Conservation (phyloP, 2,113 vertebrate species). For the Trichomycterus rosablanca region DNA sequence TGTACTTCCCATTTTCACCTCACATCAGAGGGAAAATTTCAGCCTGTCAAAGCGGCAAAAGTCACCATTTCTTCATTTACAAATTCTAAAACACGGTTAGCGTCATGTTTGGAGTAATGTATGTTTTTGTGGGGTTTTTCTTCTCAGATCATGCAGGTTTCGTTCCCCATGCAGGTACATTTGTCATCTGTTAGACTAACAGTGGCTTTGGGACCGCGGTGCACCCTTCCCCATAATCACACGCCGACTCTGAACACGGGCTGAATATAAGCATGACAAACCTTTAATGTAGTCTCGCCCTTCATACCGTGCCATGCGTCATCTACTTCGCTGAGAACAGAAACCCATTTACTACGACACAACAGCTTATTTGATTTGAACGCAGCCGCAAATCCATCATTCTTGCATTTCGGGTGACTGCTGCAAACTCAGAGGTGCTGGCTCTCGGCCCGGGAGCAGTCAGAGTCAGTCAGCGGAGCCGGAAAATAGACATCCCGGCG, state of each 20-base stretch:
- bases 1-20: conserved; percentile 56
- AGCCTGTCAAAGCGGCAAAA: conserved; percentile 50
- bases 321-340: conserved; percentile 44
- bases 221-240: conserved; percentile 34
- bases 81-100: conserved; percentile 23
- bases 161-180: conserved; percentile 36
- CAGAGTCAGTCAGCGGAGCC: conserved; percentile 50
- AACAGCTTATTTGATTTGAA: conserved; percentile 73
- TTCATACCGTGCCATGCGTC: conserved; percentile 52
- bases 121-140: conserved; percentile 26
- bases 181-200: conserved; percentile 40
- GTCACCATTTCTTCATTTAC: conserved; percentile 41
- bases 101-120: conserved; percentile 35
- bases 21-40: conserved; percentile 51
- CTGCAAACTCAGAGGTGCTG: conserved; percentile 62
- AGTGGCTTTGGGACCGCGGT: conserved; percentile 14
- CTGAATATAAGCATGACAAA: conserved; percentile 46
- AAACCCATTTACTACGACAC: conserved; percentile 75
- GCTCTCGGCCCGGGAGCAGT: conserved; percentile 50
- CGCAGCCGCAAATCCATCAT: conserved; percentile 69
- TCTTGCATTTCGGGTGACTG: conserved; percentile 67
- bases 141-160: conserved; percentile 40
- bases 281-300: conserved; percentile 48
- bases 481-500: conserved; percentile 41
- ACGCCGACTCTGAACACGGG: conserved; percentile 15